Evolutionary conservation across 2,113 vertebrate species (phyloP), one percentile per base, ranked within the genome.

Genomic region (Spilogale gracilis): DNA sequence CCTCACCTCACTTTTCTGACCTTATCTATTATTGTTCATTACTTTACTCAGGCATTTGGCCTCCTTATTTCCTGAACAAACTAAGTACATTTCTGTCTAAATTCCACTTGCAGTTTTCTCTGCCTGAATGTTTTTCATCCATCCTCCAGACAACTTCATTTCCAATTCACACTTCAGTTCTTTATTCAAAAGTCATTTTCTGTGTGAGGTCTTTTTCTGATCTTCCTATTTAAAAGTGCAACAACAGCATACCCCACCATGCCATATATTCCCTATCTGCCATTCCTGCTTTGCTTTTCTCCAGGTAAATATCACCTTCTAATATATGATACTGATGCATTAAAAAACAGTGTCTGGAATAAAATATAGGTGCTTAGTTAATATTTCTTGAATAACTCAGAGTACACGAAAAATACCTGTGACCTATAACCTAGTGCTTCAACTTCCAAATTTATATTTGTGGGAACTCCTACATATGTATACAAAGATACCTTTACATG

Each of bases 171-270:
- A 21, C 11, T 74, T 82, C 20, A 91, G 56, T 50, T 96, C 56
- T 91, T 96, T 82, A 65, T 73, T 81, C 76, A 54, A 58, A 71
- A 58, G 16, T 67, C 43, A 60, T 92, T 96, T 92, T 91, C 58
- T 82, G 52, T 25, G 23, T 91, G 17, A 81, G 7, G 23, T 67
- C 50, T 38, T 91, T 85, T 63, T 38, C 32, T 86, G 82, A 60
- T 10, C 61, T 79, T 89, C 14, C 56, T 80, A 65, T 63, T 85
- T 90, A 86, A 73, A 93, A 90, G 45, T 79, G 25, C 17, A 84
- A 45, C 67, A 78, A 45, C 48, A 23, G 25, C 54, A 16, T 9
- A 63, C 38, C n/a, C 9, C 74, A 73, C 20, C 1, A 3, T 95
- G 25, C 8, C 2, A 21, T 84, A 3, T 89, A 63, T 2, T 56